Conservation (phyloP, 2,113 vertebrate species). For the Ariopsis seemanni region DNA sequence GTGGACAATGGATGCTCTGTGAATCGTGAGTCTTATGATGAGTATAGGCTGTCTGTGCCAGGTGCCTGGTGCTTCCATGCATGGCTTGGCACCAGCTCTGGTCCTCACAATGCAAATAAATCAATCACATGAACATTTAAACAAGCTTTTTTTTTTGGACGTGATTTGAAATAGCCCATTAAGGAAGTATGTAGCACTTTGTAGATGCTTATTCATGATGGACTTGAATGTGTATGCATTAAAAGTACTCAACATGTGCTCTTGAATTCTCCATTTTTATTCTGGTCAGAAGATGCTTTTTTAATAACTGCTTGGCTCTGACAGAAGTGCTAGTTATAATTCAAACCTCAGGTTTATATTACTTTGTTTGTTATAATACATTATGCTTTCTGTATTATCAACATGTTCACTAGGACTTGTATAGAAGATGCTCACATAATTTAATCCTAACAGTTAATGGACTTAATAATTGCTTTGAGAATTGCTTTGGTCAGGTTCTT, state of each 20-base stretch:
- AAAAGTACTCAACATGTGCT: neutral
- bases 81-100: slow-evolving; percentile 35
- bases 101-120: slow-evolving; percentile 40
- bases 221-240: neutral
- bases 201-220: neutral
- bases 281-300: neutral
- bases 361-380: neutral
- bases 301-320: neutral
- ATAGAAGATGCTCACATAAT: neutral
- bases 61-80: slow-evolving; percentile 40
- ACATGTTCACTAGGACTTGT: neutral
- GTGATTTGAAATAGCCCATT: neutral
- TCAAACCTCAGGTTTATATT: neutral
- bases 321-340: neutral
- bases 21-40: slow-evolving; percentile 48
- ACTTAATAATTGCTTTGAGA: neutral
- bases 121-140: slow-evolving; percentile 14
- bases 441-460: neutral
- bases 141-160: neutral
- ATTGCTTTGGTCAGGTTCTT: neutral
- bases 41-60: slow-evolving; percentile 43
- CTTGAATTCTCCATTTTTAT: neutral
- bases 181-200: neutral
- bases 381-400: neutral
- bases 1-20: slow-evolving; percentile 53